These are phyloP conservation scores for Ornithorhynchus anatinus DNA, from an alignment of 2,113 vertebrate species.

Conservation along the genomic window DNA sequence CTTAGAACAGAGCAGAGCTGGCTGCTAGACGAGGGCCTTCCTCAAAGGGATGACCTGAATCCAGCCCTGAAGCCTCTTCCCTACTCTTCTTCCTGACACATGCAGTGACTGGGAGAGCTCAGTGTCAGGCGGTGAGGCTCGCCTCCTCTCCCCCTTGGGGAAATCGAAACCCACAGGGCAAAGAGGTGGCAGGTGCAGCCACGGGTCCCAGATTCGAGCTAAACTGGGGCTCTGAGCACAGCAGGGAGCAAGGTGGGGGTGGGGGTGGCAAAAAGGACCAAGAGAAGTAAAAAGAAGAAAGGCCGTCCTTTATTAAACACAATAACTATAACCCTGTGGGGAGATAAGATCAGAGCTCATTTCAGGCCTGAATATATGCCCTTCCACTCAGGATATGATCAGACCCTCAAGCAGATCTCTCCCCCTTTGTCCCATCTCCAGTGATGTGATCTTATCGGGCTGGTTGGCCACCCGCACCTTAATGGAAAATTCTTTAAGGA, in stretches of 20 bases:
- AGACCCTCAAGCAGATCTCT: conserved; percentile 18
- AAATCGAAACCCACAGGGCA: not conserved
- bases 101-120: not conserved
- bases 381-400: conserved; percentile 58
- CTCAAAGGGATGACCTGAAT: no score
- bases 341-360: conserved; percentile 48
- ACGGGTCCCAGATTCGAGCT: no score
- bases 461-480: not conserved
- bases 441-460: conserved; percentile 24
- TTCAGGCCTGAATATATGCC: conserved; percentile 14
- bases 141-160: not conserved
- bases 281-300: not conserved
- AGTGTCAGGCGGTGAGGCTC: not conserved
- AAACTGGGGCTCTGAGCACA: not conserved
- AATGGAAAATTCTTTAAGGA: conserved; percentile 42
- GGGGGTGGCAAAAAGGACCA: not conserved
- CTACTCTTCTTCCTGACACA: not conserved
- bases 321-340: not conserved
- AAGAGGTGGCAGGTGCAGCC: not conserved
- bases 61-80: no score
- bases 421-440: conserved; percentile 55
- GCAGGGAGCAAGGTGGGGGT: not conserved
- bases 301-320: not conserved
- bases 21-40: no score
- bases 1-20: not conserved